Conservation (phyloP, 2,113 vertebrate genomes). For the Lycocorax pyrrhopterus region DNA sequence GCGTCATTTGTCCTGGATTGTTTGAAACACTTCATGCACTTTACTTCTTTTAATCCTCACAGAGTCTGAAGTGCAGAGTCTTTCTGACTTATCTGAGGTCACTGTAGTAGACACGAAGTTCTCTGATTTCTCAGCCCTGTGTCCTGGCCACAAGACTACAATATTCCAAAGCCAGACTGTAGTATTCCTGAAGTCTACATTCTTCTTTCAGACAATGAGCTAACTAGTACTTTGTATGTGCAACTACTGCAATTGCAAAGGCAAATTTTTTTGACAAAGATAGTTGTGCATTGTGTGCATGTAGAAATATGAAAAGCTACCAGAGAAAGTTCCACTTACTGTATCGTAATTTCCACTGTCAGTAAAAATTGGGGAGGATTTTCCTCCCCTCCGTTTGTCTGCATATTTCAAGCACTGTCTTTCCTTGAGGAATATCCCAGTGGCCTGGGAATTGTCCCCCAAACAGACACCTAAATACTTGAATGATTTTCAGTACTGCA, state of each 20-base stretch:
- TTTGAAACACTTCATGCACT: not conserved
- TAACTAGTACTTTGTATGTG: not conserved
- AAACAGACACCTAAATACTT: not conserved
- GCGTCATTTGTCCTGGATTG: not conserved
- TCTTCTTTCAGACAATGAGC: not conserved
- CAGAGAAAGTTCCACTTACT: not conserved
- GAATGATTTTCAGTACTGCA: not conserved
- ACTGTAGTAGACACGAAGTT: not conserved
- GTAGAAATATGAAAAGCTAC: not conserved
- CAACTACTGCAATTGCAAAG: not conserved
- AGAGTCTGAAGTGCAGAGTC: not conserved
- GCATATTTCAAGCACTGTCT: not conserved
- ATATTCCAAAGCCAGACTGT: not conserved
- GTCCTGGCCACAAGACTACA: not conserved
- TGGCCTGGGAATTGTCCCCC: not conserved
- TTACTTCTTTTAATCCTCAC: not conserved
- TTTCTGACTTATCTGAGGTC: not conserved
- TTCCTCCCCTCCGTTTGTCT: not conserved
- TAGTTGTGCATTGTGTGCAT: not conserved
- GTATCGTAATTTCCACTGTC: not conserved
- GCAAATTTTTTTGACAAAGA: not conserved
- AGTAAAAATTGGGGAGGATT: not conserved
- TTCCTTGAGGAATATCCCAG: not conserved
- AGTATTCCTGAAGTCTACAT: not conserved
- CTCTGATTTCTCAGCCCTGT: not conserved